phyloP scores from a whole-genome alignment of 37 sponge, comb jelly and placozoan genomes.

The Lycopodina hypogea region DNA sequence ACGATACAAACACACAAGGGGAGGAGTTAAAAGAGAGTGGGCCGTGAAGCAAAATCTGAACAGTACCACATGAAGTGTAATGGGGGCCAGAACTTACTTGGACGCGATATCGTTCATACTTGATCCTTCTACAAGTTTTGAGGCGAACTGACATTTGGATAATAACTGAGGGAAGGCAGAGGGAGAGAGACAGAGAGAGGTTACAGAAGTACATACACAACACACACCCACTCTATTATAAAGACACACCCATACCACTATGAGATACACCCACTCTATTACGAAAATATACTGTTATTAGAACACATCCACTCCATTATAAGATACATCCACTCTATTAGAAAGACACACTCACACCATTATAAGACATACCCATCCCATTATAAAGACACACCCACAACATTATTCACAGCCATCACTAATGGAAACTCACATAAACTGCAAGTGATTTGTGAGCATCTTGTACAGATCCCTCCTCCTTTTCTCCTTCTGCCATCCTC shows the following conservation, averaged over 20 bases:
- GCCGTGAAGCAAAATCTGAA: too few relatives aligned
- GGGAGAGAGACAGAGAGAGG: too few relatives aligned
- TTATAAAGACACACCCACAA: slow-evolving; percentile 35
- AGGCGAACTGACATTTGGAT: slow-evolving; percentile 44
- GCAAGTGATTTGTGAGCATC: slow-evolving; percentile 34
- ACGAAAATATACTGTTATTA: slow-evolving; percentile 27
- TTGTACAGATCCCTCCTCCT: neutral
- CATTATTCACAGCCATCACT: too few relatives aligned
- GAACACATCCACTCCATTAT: too few relatives aligned
- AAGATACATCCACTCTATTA: slow-evolving; percentile 15
- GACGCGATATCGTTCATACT: slow-evolving; percentile 26
- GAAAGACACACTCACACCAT: slow-evolving; percentile 34
- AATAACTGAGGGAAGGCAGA: slow-evolving; percentile 41
- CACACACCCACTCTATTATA: slow-evolving; percentile 18
- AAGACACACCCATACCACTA: slow-evolving; percentile 36
- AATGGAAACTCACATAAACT: slow-evolving; percentile 67
- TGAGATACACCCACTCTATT: slow-evolving; percentile 10
- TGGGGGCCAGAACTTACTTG: too few relatives aligned
- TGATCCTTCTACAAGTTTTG: slow-evolving; percentile 54
- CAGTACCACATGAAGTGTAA: too few relatives aligned
- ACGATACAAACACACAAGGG: too few relatives aligned
- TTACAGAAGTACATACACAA: too few relatives aligned
- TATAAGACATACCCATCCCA: slow-evolving; percentile 6
- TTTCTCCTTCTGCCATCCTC: neutral
- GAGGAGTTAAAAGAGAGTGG: too few relatives aligned